These are phyloP conservation scores for Gobius niger DNA, from an alignment of 2,113 vertebrate genomes.

Conservation along the genomic window DNA sequence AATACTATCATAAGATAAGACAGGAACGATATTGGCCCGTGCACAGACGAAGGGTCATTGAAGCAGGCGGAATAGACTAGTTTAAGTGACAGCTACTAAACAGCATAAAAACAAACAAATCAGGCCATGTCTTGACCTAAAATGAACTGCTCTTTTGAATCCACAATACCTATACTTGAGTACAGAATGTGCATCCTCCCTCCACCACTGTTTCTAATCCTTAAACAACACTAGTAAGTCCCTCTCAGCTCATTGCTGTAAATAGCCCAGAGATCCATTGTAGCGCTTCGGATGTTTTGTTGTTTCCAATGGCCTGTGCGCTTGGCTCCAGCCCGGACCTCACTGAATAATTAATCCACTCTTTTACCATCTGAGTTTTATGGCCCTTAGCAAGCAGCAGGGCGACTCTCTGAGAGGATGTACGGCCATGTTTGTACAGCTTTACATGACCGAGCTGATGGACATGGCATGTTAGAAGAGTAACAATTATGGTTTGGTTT, in stretches of 20 bases:
- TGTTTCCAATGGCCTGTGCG: conserved; percentile 25
- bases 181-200: background rate
- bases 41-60: no score
- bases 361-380: conserved; percentile 25
- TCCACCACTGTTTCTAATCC: background rate
- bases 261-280: background rate
- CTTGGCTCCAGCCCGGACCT: conserved; percentile 33
- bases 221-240: background rate
- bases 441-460: conserved; percentile 51
- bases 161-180: background rate
- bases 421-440: conserved; percentile 52
- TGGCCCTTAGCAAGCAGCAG: conserved; percentile 26
- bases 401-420: conserved; percentile 24
- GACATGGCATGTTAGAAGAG: conserved; percentile 36
- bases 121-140: no score
- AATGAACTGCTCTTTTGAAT: background rate
- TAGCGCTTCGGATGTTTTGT: conserved; percentile 12
- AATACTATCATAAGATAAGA: no score
- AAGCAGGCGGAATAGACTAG: no score
- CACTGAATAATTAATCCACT: conserved; percentile 37
- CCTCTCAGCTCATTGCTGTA: background rate
- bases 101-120: no score
- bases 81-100: no score
- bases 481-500: conserved; percentile 45
- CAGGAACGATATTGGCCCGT: no score